phyloP scores from a whole-genome alignment of 2,888 invertebrate species.

The Margaritifera margaritifera region DNA sequence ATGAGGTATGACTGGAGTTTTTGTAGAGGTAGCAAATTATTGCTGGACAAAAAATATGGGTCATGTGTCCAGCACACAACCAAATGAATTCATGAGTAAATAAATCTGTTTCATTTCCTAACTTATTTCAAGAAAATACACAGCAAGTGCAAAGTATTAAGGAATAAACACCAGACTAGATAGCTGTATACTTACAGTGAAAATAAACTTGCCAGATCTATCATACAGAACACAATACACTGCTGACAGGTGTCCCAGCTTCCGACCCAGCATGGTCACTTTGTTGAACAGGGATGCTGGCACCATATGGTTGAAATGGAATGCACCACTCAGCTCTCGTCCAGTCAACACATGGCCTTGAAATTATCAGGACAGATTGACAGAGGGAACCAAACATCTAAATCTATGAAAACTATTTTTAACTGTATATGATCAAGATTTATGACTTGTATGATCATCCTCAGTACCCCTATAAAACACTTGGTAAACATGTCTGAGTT shows the following conservation, averaged over 20 bases:
- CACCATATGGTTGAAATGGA: constrained; percentile 77
- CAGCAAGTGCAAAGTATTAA: background rate
- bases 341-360: constrained; percentile 76
- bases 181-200: constrained; percentile 80
- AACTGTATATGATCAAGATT: background rate
- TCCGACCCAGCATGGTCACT: constrained; percentile 79
- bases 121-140: background rate
- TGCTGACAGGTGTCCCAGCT: constrained; percentile 95
- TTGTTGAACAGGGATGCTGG: constrained; percentile 80
- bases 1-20: no score
- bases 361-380: constrained; percentile 25
- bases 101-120: background rate
- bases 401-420: background rate
- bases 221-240: constrained; percentile 98
- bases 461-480: no score
- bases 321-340: constrained; percentile 81
- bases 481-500: no score
- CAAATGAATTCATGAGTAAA: background rate
- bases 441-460: no score
- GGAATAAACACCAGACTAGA: background rate
- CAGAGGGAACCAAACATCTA: constrained; percentile 1
- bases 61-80: no score
- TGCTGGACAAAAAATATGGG: no score
- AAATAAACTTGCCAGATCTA: constrained; percentile 89
- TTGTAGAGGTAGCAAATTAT: no score